Evolutionary conservation across 2,888 invertebrate species (phyloP), one percentile per base, ranked within the genome.

Genomic region (Vesta saturnalis): DNA sequence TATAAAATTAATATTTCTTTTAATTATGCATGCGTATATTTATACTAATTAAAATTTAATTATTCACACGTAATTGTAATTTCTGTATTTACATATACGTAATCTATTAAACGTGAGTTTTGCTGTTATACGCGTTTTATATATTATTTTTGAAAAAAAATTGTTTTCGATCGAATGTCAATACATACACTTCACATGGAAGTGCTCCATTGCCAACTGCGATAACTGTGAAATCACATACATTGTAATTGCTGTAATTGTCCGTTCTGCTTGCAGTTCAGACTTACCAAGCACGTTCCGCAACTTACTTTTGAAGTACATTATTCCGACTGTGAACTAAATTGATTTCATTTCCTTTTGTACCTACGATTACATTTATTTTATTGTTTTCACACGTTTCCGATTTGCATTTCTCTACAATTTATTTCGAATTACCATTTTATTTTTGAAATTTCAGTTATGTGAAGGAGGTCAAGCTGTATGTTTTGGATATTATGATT

Each of bases 171-270:
- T 65, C 55, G 43, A 59, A 59, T 63, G 57, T 46, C 63, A 16
- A 39, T 23, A 21, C 19, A 12, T 21, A 23, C 56, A 30, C 12
- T 35, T 12, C 66, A 30, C 55, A 14, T 52, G 58, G 54, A 56
- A 60, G 54, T 68, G 72, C 74, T 72, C 73, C 69, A 70, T 23
- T 70, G 66, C 66, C 72, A 70, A 67, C 65, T 72, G 71, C 73
- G 72, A 74, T 76, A 76, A 77, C 76, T 77, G 76, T 78, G 78
- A 79, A 79, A 79, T 78, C 77, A 61, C 74, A 73, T 77, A 79
- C 79, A 78, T 73, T 79, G 79, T 79, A 76, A 77, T 76, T 70
- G 74, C 73, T 72, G 72, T 76, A 75, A 76, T 77, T 74, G 73
- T 74, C 69, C 71, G 71, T 69, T 71, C 67, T 63, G 70, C 60